Conservation (phyloP, 1,140 invertebrate species). For the Eupeodes corollae region DNA sequence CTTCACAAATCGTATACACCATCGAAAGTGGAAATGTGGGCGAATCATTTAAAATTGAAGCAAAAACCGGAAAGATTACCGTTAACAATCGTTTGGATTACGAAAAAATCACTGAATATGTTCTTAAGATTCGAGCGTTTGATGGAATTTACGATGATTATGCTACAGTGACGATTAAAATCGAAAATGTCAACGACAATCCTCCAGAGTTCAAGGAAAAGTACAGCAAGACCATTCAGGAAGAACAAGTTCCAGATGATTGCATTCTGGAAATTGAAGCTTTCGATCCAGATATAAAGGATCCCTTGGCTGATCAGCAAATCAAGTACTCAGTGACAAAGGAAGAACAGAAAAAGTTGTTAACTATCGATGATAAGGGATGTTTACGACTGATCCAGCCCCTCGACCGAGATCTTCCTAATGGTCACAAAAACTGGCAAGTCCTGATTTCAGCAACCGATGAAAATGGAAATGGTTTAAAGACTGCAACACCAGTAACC, state of each 20-base stretch:
- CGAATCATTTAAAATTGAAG: constrained; percentile 66
- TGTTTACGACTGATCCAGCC: constrained; percentile 65
- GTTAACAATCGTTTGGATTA: constrained; percentile 71
- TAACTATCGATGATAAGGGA: constrained; percentile 59
- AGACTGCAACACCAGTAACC: constrained; percentile 54
- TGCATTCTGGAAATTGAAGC: constrained; percentile 59
- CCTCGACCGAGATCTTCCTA: constrained; percentile 75
- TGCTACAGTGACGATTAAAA: constrained; percentile 62
- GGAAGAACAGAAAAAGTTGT: constrained; percentile 53
- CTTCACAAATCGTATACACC: constrained; percentile 66
- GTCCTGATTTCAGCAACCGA: constrained; percentile 74
- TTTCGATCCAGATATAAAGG: constrained; percentile 73
- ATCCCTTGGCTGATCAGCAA: constrained; percentile 58
- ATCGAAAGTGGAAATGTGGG: constrained; percentile 67
- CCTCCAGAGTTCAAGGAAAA: constrained; percentile 58
- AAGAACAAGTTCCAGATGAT: constrained; percentile 50
- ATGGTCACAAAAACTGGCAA: constrained; percentile 71
- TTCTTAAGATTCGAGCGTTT: constrained; percentile 60
- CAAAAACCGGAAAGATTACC: constrained; percentile 65
- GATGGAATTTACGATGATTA: constrained; percentile 67
- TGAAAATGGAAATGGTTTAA: constrained; percentile 53
- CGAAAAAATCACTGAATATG: constrained; percentile 69
- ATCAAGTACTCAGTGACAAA: constrained; percentile 66
- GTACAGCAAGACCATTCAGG: constrained; percentile 55
- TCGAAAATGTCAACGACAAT: constrained; percentile 76